Conservation (phyloP, 1,140 invertebrate genomes). For the Andrena cerasifolii region DNA sequence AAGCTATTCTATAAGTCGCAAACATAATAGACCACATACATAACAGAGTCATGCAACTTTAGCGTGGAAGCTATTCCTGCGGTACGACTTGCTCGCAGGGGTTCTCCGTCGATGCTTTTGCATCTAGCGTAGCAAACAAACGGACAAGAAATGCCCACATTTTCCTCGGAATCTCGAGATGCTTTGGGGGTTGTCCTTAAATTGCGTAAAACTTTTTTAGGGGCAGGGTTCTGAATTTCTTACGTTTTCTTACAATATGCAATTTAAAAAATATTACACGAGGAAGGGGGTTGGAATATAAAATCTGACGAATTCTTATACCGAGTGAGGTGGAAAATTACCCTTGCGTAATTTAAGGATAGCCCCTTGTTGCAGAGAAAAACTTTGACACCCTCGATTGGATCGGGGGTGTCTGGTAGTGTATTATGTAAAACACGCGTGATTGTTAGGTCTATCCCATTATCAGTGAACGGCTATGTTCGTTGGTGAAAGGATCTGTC, state of each 20-base stretch:
- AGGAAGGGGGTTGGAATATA: too few species aligned
- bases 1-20: slow-evolving; percentile 74
- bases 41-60: slow-evolving; percentile 72
- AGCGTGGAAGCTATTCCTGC: slow-evolving; percentile 65
- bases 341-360: too few species aligned
- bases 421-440: slow-evolving; percentile 36
- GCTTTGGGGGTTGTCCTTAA: too few species aligned
- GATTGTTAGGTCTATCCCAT: slow-evolving; percentile 50
- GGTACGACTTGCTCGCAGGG: slow-evolving; percentile 63
- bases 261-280: too few species aligned
- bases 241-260: too few species aligned
- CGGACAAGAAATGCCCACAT: too few species aligned
- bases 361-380: too few species aligned
- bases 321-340: too few species aligned
- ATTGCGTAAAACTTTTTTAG: too few species aligned
- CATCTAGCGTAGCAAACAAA: neutral
- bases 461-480: slow-evolving; percentile 43
- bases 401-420: slow-evolving; percentile 29
- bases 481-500: slow-evolving; percentile 27
- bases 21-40: slow-evolving; percentile 73
- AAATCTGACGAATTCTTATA: too few species aligned
- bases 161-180: neutral
- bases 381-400: slow-evolving; percentile 11
- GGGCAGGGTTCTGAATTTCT: too few species aligned
- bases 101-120: slow-evolving; percentile 46